Evolutionary conservation across 1,140 invertebrate species (phyloP), one percentile per base, ranked within the genome.

Genomic region (Euschistus heros): DNA sequence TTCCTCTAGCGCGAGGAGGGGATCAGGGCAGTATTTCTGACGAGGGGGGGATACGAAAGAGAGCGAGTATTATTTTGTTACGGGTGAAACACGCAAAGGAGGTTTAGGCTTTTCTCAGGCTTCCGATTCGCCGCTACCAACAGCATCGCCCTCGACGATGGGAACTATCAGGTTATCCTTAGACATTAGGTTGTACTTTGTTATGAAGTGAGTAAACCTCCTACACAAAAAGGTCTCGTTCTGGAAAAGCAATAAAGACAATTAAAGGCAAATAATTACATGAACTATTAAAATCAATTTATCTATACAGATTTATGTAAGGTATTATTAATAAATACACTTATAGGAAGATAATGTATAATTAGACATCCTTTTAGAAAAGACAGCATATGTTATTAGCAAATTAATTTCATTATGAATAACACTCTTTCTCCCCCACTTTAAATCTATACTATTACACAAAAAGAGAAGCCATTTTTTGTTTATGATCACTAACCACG

Each of bases 161-260:
- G 97, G 97, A 68, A 99, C 92, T 79, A 99, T 99, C 27, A 99
- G 80, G 81, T 97, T 98, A 75, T 99, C 96, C 74, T 92, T 92
- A 2, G 94, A 94, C 91, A 99, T 99, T 37, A 99, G 81, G 76
- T 91, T 94, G 77, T 99, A 99, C 76, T 98, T 99, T 66, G 90
- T 97, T 26, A 98, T 96, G 82, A 98, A 99, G 68, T 87, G 86
- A 42, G 96, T 99, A 78, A 99, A 99, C 74, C 97, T 83, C 72
- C 90, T 89, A 79, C 97, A 99, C 50, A 99, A 78, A 75, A 86
- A 91, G 10, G 94, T 97, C 77, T 97, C 89, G 73, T 88, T 89
- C 84, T 86, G 73, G 63, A 79, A 71, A 66, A 67, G 18, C 17
- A 17, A 44, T 44, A 37, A 42, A 20, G 13, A 15, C 42, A 18